Evolutionary conservation across 2,113 vertebrate genomes (phyloP).

Genomic region (Lamprologus tigripictilis): DNA sequence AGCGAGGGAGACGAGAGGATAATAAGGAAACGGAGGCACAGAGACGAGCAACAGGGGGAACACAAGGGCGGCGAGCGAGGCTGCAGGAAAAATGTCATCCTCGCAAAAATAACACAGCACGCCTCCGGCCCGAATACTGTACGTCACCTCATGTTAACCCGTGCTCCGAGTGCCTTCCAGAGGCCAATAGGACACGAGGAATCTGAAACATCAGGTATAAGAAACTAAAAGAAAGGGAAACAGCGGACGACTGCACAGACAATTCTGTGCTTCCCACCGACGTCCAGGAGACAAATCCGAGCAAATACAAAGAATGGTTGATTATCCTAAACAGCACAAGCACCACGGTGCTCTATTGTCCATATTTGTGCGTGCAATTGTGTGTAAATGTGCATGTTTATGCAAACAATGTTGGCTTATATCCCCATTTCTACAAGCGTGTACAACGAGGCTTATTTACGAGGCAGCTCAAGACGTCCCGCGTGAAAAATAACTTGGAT

Average conservation of each 20-base stretch:
- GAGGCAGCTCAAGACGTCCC: background rate
- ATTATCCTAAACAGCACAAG: background rate
- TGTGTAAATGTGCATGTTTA: background rate
- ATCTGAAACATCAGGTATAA: background rate
- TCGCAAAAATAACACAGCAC: background rate
- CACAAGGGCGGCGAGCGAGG: background rate
- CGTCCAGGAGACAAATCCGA: background rate
- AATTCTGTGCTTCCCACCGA: background rate
- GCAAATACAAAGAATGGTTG: background rate
- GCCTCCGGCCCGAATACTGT: background rate
- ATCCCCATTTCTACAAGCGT: background rate
- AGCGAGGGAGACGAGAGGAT: background rate
- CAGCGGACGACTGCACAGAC: too few species aligned
- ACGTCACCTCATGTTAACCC: background rate
- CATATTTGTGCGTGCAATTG: background rate
- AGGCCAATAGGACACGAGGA: background rate
- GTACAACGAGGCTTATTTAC: background rate
- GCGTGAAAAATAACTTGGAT: background rate
- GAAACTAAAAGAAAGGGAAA: background rate
- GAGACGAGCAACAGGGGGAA: background rate
- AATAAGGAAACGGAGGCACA: background rate
- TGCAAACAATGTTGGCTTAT: background rate
- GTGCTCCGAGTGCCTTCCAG: background rate
- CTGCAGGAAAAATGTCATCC: background rate
- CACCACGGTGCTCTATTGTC: background rate